phyloP scores from a whole-genome alignment of 2,113 vertebrate genomes.

The human (Homo sapiens) region GRCh38 chrX:66447001-66447500 shows the following conservation, averaged over 20 bases:
- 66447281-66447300: neutral
- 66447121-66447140: conserved; percentile 31
- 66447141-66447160: conserved; percentile 16
- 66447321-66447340: neutral
- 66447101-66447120: neutral
- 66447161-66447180: neutral
- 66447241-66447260: conserved; percentile 16
- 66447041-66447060: neutral
- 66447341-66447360: neutral
- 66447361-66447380: neutral
- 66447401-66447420: neutral
- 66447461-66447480: neutral
- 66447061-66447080: neutral
- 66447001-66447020: conserved; percentile 6
- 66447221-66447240: conserved; percentile 33
- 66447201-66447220: neutral
- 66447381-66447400: neutral
- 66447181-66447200: neutral
- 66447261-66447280: neutral
- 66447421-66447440: neutral
- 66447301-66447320: neutral
- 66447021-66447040: neutral
- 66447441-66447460: neutral
- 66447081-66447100: neutral
- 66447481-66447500: neutral